phyloP scores from a whole-genome alignment of 2,113 vertebrate genomes.

The Hyla sarda region DNA sequence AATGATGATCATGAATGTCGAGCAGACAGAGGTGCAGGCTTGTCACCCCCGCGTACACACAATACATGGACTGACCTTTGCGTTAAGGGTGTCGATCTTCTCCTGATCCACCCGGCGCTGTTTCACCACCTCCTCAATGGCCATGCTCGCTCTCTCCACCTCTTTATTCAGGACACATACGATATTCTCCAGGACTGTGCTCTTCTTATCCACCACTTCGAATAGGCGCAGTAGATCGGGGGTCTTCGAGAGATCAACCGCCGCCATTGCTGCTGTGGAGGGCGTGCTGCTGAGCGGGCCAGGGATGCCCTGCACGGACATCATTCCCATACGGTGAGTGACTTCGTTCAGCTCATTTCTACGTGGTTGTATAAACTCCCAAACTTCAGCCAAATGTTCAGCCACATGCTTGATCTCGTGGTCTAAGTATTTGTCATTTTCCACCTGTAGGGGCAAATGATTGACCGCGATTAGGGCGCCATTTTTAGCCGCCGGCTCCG shows the following conservation, averaged over 20 bases:
- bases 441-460: slow-evolving; percentile 71
- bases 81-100: slow-evolving; percentile 82
- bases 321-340: slow-evolving; percentile 35
- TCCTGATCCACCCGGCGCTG: slow-evolving; percentile 89
- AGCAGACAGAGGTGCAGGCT: too few relatives aligned
- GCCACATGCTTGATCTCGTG: slow-evolving; percentile 79
- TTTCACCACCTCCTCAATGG: slow-evolving; percentile 79
- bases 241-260: slow-evolving; percentile 64
- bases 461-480: not conserved
- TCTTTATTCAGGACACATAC: slow-evolving; percentile 92
- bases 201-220: slow-evolving; percentile 83
- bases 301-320: slow-evolving; percentile 55
- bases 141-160: slow-evolving; percentile 83
- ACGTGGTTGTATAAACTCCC: slow-evolving; percentile 72
- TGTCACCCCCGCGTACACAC: not conserved
- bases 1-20: too few relatives aligned
- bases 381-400: slow-evolving; percentile 86
- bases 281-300: not conserved
- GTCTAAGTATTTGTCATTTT: slow-evolving; percentile 78
- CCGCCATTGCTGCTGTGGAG: not conserved
- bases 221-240: slow-evolving; percentile 79
- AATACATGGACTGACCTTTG: slow-evolving; percentile 76
- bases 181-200: slow-evolving; percentile 86
- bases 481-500: not conserved
- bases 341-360: slow-evolving; percentile 52